A percentile compares a stretch with the other conserved stretches of the same genome.
Evolutionary conservation across 2,113 vertebrate genomes (phyloP).

Genomic region (Alethe castanea): DNA sequence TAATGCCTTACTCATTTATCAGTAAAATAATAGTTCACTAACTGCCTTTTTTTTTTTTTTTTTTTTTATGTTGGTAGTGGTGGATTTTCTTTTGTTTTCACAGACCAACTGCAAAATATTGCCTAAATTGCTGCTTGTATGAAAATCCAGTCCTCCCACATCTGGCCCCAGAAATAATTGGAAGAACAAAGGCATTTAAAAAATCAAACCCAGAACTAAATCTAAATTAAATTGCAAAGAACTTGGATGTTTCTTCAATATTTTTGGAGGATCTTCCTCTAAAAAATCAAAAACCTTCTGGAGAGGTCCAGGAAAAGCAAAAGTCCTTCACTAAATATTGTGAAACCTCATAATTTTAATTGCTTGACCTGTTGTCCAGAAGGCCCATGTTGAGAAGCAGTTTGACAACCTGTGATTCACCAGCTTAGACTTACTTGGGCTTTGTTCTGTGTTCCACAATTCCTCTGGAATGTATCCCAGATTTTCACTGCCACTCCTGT

Average conservation of each 20-base stretch:
- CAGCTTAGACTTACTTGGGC: slow-evolving; percentile 25
- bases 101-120: not conserved
- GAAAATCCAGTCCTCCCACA: not conserved
- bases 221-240: not conserved
- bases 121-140: not conserved
- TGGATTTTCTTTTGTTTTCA: not conserved
- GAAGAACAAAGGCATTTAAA: not conserved
- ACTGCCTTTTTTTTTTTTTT: not conserved
- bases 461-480: slow-evolving; percentile 63
- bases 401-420: not conserved
- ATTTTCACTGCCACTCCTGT: slow-evolving; percentile 57
- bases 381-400: not conserved
- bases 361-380: not conserved
- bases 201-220: not conserved
- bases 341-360: not conserved
- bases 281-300: not conserved
- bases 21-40: not conserved
- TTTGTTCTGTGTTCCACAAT: not conserved
- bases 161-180: not conserved
- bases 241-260: not conserved
- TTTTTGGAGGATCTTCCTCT: not conserved
- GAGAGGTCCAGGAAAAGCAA: not conserved
- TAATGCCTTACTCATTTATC: slow-evolving; percentile 22
- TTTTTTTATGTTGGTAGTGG: not conserved
- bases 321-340: not conserved